Evolutionary conservation across 2,113 vertebrate species (phyloP).

Genomic region (Aspidoscelis tigris): DNA sequence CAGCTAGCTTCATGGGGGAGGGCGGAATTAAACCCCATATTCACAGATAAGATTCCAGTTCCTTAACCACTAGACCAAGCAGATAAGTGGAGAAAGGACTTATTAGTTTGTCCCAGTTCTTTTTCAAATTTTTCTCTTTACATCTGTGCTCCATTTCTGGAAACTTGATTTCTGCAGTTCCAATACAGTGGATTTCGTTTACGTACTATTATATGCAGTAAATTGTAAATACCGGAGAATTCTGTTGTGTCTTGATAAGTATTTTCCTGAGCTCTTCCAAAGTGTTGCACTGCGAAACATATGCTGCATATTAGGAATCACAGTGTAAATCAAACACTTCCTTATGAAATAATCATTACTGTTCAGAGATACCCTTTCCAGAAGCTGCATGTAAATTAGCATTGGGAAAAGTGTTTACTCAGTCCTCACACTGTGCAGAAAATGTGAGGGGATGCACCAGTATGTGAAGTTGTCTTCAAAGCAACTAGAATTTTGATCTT

Average conservation of each 20-base stretch:
- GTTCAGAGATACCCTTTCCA: background rate
- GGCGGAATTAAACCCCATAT: too few relatives aligned
- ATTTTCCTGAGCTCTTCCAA: constrained; percentile 35
- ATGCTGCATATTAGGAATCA: constrained; percentile 18
- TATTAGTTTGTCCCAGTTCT: too few relatives aligned
- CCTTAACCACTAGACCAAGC: too few relatives aligned
- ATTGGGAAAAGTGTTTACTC: constrained; percentile 35
- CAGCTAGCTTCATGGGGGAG: too few relatives aligned
- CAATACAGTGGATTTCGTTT: background rate
- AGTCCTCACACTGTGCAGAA: background rate
- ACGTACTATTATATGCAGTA: background rate
- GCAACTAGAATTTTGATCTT: background rate
- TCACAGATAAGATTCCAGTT: too few relatives aligned
- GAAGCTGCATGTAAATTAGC: constrained; percentile 18
- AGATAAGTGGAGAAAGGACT: too few relatives aligned
- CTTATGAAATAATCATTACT: constrained; percentile 16
- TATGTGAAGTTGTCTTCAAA: background rate
- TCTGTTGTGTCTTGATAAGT: background rate
- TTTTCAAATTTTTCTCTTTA: background rate
- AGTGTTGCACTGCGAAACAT: background rate
- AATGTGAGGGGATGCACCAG: background rate
- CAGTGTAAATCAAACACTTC: constrained; percentile 10
- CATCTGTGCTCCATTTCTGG: background rate
- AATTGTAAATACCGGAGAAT: background rate
- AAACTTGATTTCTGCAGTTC: background rate